A percentile compares a stretch with the other conserved stretches of the same genome.
Conservation (phyloP, 1,140 invertebrate genomes). For the Drosophila lacertosa region DNA sequence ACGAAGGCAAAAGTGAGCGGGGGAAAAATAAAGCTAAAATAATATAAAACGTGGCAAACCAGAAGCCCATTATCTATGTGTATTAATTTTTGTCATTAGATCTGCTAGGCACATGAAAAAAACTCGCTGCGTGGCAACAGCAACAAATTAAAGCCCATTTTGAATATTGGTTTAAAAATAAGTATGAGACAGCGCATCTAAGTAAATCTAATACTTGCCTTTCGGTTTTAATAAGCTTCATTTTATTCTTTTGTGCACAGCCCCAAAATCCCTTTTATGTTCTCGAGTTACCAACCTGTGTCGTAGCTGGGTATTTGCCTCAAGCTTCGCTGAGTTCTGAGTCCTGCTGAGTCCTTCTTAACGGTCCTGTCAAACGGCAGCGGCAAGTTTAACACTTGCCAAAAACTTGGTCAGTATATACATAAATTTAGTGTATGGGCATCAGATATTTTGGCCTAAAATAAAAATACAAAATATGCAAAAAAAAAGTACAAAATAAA, state of each 20-base stretch:
- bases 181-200: conserved; percentile 11
- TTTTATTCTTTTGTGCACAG: conserved; percentile 51
- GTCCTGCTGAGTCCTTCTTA: background rate
- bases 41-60: conserved; percentile 9
- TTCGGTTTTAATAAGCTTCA: conserved; percentile 48
- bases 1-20: background rate
- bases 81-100: conserved; percentile 47
- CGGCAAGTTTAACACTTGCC: conserved; percentile 69
- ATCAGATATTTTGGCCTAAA: conserved; percentile 23
- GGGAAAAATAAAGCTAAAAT: background rate
- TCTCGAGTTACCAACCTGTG: conserved; percentile 65
- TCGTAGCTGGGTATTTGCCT: conserved; percentile 38
- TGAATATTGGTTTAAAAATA: conserved; percentile 15
- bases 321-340: conserved; percentile 34
- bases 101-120: conserved; percentile 43
- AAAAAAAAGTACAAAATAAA: conserved; percentile 14
- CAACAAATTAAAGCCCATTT: conserved; percentile 33
- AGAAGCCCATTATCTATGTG: conserved; percentile 38
- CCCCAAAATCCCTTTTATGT: conserved; percentile 62
- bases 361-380: conserved; percentile 21
- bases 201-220: conserved; percentile 46
- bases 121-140: conserved; percentile 18
- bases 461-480: background rate
- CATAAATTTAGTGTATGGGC: background rate
- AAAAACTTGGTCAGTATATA: conserved; percentile 19